phyloP scores from a whole-genome alignment of 1,140 invertebrate genomes.

The Drosophila murphyi region DNA sequence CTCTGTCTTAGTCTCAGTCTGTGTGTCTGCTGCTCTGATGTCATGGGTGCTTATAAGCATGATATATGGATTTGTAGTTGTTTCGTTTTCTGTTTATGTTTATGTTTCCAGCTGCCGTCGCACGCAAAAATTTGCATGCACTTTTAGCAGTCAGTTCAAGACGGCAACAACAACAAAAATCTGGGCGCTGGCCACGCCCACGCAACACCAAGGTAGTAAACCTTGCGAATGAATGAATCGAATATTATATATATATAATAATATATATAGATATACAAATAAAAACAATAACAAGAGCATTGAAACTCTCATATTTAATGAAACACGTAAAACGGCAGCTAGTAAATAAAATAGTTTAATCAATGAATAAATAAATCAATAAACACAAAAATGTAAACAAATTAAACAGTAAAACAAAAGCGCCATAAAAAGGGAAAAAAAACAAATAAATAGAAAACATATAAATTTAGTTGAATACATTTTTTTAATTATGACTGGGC shows the following conservation, averaged over 20 bases:
- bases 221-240: constrained; percentile 50
- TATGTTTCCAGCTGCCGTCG: constrained; percentile 26
- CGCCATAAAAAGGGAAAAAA: constrained; percentile 19
- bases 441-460: constrained; percentile 18
- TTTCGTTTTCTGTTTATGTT: constrained; percentile 17
- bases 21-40: constrained; percentile 38
- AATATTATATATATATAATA: constrained; percentile 34
- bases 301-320: constrained; percentile 32
- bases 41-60: constrained; percentile 52
- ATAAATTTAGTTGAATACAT: constrained; percentile 26
- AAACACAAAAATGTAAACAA: constrained; percentile 67
- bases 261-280: constrained; percentile 16
- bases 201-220: constrained; percentile 24
- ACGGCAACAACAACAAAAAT: constrained; percentile 14
- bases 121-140: constrained; percentile 56
- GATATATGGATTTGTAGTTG: constrained; percentile 40
- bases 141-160: constrained; percentile 41
- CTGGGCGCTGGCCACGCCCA: constrained; percentile 36
- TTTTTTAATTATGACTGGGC: constrained; percentile 21
- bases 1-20: constrained; percentile 2
- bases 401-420: constrained; percentile 60
- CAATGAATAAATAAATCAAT: constrained; percentile 77
- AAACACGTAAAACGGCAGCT: constrained; percentile 40
- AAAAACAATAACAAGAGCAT: constrained; percentile 36
- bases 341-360: constrained; percentile 68